These are phyloP conservation scores for Brachionus koreanus DNA, from an alignment of 1,140 invertebrate species.

Conservation along the genomic window DNA sequence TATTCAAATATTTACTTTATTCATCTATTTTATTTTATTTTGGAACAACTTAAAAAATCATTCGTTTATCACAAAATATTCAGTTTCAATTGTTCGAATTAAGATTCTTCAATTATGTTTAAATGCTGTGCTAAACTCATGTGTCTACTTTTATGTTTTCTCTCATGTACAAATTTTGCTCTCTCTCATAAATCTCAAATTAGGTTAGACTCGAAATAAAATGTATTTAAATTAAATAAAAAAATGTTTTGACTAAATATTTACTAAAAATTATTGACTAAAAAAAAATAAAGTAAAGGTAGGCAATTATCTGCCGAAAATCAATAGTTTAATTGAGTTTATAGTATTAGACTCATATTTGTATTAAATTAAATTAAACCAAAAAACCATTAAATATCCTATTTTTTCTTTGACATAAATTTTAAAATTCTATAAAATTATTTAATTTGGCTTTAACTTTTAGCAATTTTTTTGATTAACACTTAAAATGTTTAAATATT, in stretches of 20 bases:
- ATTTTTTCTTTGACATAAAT: too few species aligned
- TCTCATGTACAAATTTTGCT: neutral
- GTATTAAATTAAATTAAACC: too few species aligned
- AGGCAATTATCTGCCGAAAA: neutral
- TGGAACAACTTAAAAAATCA: neutral
- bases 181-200: neutral
- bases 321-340: neutral
- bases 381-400: too few species aligned
- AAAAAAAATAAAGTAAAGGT: neutral
- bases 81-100: neutral
- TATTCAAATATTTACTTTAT: neutral
- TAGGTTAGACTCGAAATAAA: conserved; percentile 2
- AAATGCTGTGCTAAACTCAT: conserved; percentile 6
- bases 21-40: neutral
- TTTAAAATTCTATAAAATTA: too few species aligned
- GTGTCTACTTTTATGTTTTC: neutral
- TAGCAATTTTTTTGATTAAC: too few species aligned
- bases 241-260: neutral
- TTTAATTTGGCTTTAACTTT: too few species aligned
- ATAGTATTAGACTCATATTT: too few species aligned
- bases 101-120: neutral
- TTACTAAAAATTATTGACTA: neutral
- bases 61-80: neutral
- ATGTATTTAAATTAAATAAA: neutral
- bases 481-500: too few species aligned